These are phyloP conservation scores for Tyto alba DNA, from an alignment of 2,113 vertebrate species.

Conservation along the genomic window DNA sequence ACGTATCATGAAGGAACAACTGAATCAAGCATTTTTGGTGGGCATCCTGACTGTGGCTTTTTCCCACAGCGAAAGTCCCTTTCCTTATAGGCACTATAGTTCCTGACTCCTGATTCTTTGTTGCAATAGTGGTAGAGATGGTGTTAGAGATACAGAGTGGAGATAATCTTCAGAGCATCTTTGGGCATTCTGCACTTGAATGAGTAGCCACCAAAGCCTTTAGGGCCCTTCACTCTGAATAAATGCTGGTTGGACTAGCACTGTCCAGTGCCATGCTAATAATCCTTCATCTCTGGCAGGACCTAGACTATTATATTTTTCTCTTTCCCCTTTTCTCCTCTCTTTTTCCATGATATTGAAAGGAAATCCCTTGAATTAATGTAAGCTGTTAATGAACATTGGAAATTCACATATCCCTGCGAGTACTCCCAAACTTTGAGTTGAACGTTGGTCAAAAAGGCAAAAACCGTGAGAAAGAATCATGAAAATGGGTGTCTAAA, in stretches of 20 bases:
- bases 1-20: neutral
- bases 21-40: neutral
- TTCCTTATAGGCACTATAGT: neutral
- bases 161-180: neutral
- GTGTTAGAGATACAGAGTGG: neutral
- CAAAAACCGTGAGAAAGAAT: neutral
- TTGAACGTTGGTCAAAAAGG: neutral
- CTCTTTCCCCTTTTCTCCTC: neutral
- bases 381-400: neutral
- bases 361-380: neutral
- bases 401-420: neutral
- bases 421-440: neutral
- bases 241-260: neutral
- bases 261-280: neutral
- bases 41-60: neutral
- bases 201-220: neutral
- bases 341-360: neutral
- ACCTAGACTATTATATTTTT: neutral
- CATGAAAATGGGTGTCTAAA: neutral
- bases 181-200: neutral
- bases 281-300: neutral
- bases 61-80: neutral
- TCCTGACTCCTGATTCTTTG: neutral
- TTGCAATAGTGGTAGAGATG: neutral
- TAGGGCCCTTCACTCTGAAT: neutral